Base-by-base conservation (phyloP, 2,113 vertebrate genomes). In the Channa maculata region DNA sequence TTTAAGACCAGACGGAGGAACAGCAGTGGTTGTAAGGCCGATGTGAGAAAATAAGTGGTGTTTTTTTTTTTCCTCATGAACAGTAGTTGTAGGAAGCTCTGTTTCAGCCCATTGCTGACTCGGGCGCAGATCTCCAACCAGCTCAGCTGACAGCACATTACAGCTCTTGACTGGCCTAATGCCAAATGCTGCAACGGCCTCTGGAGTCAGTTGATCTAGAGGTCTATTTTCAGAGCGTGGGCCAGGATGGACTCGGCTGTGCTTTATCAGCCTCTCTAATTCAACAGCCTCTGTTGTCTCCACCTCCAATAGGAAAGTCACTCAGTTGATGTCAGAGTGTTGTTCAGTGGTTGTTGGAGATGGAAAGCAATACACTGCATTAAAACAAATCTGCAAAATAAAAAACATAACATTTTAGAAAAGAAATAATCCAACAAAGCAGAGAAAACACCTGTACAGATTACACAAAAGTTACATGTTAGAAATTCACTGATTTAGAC, bases 161-260 rank as follows among this genome's bases (percentile, higher is more conserved):
- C 64, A 50, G 48, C 70, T 80, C 55, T 9, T 65, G 37, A 36
- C 39, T 69, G 65, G 69, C 60, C 2, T 5, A 64, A 2, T 5
- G 49, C 76, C 79, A 75, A 12, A 41, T 6, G 14, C 48, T 3
- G 11, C 68, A 43, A 7, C 45, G 8, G 5, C 53, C 54, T 77
- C 33, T 52, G 36, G 9, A 38, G 71, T 83, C 64, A 59, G 73
- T 72, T 80, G 75, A 84, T 79, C 63, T 49, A 33, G 5, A 60
- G 63, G 60, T 82, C 75, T 82, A 82, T 82, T 88, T 82, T 37
- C 49, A 79, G 83, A 12, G 37, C 2, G 49, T 6, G 37, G 72
- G 75, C 49, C 65, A 54, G 45, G 41, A 57, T 11, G 11, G 44
- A 43, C 71, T 72, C 57, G 53, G 57, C 72, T 38, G 72, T 9